Evolutionary conservation across 2,113 vertebrate genomes (phyloP), one percentile per base, ranked within the genome.

Genomic region (Callionymus lyra): DNA sequence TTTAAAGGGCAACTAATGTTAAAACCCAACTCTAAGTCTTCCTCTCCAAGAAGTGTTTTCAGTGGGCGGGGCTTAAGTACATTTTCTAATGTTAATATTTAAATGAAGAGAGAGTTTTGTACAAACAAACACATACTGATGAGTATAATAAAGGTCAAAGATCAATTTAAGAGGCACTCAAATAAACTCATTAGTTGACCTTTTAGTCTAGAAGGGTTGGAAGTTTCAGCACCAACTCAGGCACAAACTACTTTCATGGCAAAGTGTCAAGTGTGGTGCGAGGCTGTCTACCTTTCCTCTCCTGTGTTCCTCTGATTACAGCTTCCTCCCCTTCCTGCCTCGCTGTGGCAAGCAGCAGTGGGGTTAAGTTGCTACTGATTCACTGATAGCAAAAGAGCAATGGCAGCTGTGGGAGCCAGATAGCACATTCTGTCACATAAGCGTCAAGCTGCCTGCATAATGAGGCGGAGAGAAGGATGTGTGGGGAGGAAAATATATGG

Each of bases 401-500:
- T 71, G 79, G 75, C 80, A 83, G 85, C 83, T 88, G 84, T 81
- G 84, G 82, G 82, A 65, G 75, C 65, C 53, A 82, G 86, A 88
- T 88, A 86, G 81, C 72, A 72, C 79, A 81, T 83, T 82, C 81
- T 85, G 86, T 74, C 81, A 84, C 83, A 76, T 47, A 56, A 72
- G 21, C 79, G 75, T 84, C 84, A 81, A 77, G 82, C 83, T 85
- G 85, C 64, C 77, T 85, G 79, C 72, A 84, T 85, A 86, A 86
- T 80, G 77, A 88, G 79, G 74, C 61, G 82, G 70, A 53, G 56
- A 70, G 49, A 62, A 59, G 19, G 46, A 57, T 64, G 56, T 27
- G 21, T 12, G 44, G 45, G 50, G 51, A 50, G 31, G 6, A 50
- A 64, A 50, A 52, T 35, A 50, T 51, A 67, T 44, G 58, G 73